These are phyloP conservation scores for Chymomyza caudatula DNA, from an alignment of 2,888 invertebrate genomes.

Conservation along the genomic window DNA sequence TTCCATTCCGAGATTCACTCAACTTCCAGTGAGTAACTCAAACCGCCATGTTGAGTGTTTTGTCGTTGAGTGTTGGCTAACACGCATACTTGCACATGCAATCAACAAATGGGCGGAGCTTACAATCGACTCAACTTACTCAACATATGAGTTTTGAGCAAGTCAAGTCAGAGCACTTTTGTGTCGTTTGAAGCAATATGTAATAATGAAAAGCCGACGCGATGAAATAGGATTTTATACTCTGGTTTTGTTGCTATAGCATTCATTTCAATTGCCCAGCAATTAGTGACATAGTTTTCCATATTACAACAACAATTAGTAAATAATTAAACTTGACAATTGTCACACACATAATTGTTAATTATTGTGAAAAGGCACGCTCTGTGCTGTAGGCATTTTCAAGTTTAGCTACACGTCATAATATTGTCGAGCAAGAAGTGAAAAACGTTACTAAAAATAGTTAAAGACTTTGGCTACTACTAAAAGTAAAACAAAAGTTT, in stretches of 20 bases:
- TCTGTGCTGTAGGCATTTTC: conserved; percentile 10
- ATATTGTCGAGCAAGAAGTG: conserved; percentile 6
- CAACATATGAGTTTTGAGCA: background rate
- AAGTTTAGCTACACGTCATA: conserved; percentile 32
- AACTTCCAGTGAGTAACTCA: conserved; percentile 38
- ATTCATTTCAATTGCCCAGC: conserved; percentile 43
- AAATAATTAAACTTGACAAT: conserved; percentile 63
- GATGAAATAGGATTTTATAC: background rate
- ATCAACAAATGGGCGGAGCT: conserved; percentile 2
- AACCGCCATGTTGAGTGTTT: conserved; percentile 70
- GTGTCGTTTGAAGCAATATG: background rate
- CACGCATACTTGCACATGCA: conserved; percentile 4
- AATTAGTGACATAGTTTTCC: conserved; percentile 59
- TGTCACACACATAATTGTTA: conserved; percentile 40
- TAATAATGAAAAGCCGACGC: no score
- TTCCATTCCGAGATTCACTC: conserved; percentile 28
- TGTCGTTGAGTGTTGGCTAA: conserved; percentile 27
- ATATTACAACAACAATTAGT: conserved; percentile 67
- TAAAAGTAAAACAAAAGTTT: background rate
- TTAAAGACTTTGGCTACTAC: no score
- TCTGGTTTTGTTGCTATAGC: conserved; percentile 15
- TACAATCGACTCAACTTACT: background rate
- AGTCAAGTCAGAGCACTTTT: background rate
- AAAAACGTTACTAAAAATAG: background rate
- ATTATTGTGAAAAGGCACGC: conserved; percentile 28